Conservation (phyloP, 2,888 invertebrate species). For the Lochmaea crataegi region DNA sequence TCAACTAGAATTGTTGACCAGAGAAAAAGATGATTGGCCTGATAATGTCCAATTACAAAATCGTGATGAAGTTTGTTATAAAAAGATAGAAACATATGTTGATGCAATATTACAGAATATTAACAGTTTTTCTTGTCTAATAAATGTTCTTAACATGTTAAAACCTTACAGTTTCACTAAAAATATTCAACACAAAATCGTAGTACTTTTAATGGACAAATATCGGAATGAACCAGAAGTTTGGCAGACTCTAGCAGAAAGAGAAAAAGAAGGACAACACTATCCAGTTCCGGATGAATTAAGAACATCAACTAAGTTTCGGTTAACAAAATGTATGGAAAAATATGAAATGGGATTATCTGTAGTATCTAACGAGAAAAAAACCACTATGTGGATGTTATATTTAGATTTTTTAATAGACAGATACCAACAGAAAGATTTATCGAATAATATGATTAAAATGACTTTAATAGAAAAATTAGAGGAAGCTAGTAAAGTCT, state of each 20-base stretch:
- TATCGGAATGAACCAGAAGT: slow-evolving; percentile 68
- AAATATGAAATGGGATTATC: slow-evolving; percentile 54
- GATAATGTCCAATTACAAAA: slow-evolving; percentile 60
- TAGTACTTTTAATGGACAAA: slow-evolving; percentile 67
- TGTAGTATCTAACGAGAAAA: slow-evolving; percentile 45
- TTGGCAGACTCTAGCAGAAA: slow-evolving; percentile 72
- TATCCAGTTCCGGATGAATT: slow-evolving; percentile 2
- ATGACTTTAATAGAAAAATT: slow-evolving; percentile 62
- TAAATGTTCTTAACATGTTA: slow-evolving; percentile 68
- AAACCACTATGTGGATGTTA: slow-evolving; percentile 50
- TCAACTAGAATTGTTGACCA: slow-evolving; percentile 67
- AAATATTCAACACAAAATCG: slow-evolving; percentile 69
- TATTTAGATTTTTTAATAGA: slow-evolving; percentile 70
- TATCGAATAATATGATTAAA: slow-evolving; percentile 60
- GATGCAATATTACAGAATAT: slow-evolving; percentile 50
- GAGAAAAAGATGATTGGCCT: slow-evolving; percentile 42
- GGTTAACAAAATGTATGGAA: slow-evolving; percentile 52
- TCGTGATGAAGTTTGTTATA: slow-evolving; percentile 61
- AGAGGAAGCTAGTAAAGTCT: slow-evolving; percentile 42
- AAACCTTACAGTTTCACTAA: slow-evolving; percentile 71
- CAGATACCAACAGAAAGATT: slow-evolving; percentile 36
- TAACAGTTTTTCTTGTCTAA: slow-evolving; percentile 49
- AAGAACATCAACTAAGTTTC: slow-evolving; percentile 33
- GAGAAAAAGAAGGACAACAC: slow-evolving; percentile 68
- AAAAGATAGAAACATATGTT: slow-evolving; percentile 65